Base-by-base conservation (phyloP, 2,888 invertebrate genomes). In the Thysanoteuthis rhombus region DNA sequence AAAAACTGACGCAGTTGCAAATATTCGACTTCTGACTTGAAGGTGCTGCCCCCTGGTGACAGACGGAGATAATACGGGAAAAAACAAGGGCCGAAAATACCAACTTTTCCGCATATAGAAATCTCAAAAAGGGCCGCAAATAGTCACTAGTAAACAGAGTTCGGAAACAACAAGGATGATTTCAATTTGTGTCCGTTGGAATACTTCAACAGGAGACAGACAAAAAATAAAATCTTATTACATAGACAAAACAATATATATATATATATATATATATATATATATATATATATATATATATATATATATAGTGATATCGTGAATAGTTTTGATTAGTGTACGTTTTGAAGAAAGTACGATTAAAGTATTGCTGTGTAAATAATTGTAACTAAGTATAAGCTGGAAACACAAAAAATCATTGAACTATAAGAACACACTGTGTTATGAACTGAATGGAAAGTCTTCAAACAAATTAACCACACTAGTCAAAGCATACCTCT, bases 1-100 rank as follows among this genome's bases (percentile, higher is more conserved):
- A 75, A 75, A 75, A 75, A 75, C 75, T n/a, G 75, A 75, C 75
- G 75, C 75, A 75, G 75, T 75, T 75, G 75, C 75, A 75, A 75
- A 75, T 75, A 75, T 75, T 75, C 75, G 75, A 75, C 75, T 75
- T 75, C 75, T 75, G 75, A 75, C 75, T 75, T 36, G 75, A 19
- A 36, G 75, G 75, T 75, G 75, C 75, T 75, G 75, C 75, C 75
- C 75, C 19, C 75, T 75, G 75, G 75, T 36, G 36, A 75, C 36
- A 75, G n/a, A 75, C n/a, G n/a, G n/a, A 75, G 75, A 75, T 75
- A 75, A 75, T 75, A 75, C n/a, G 75, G n/a, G 19, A n/a, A 75
- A 75, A 75, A 10, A n/a, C 75, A 75, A 75, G n/a, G 36, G 75
- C 75, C 75, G n/a, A 75, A 75, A 75, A 75, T 75, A 75, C n/a